phyloP scores from a whole-genome alignment of 2,113 vertebrate species.

The Thalassoma bifasciatum region DNA sequence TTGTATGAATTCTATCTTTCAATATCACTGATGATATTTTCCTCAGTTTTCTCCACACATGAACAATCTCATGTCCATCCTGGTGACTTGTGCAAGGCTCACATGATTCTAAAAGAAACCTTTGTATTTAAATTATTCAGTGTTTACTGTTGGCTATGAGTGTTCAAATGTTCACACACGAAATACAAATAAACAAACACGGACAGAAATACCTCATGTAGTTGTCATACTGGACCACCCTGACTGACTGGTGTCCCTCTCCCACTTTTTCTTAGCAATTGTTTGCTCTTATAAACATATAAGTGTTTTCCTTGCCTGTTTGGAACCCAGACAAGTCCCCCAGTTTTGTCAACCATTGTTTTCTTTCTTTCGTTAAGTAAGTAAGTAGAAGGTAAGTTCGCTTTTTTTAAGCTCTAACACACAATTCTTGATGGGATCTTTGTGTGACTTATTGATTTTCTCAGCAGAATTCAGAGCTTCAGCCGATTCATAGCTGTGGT shows the following conservation, averaged over 20 bases:
- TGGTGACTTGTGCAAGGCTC: conserved; percentile 19
- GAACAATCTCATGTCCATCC: conserved; percentile 23
- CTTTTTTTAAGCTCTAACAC: not conserved
- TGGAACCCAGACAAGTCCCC: not conserved
- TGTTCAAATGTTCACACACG: conserved; percentile 22
- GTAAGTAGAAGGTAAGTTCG: no score
- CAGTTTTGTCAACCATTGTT: conserved; percentile 7
- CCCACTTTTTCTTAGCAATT: conserved; percentile 44
- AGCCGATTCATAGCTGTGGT: no score
- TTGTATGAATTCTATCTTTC: not conserved
- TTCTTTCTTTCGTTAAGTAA: no score
- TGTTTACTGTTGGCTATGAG: conserved; percentile 43
- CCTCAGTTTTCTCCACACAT: not conserved
- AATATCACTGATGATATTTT: not conserved
- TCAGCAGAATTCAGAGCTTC: no score
- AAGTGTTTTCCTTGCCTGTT: conserved; percentile 6
- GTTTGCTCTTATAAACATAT: conserved; percentile 53
- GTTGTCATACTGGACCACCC: conserved; percentile 71
- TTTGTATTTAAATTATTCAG: conserved; percentile 61
- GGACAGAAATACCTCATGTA: conserved; percentile 62
- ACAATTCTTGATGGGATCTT: not conserved
- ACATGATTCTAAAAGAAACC: not conserved
- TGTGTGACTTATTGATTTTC: no score
- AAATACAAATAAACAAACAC: conserved; percentile 29
- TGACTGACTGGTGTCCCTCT: conserved; percentile 72